Base-by-base conservation (phyloP, 2,888 invertebrate genomes). In the Cephus rjabovi region DNA sequence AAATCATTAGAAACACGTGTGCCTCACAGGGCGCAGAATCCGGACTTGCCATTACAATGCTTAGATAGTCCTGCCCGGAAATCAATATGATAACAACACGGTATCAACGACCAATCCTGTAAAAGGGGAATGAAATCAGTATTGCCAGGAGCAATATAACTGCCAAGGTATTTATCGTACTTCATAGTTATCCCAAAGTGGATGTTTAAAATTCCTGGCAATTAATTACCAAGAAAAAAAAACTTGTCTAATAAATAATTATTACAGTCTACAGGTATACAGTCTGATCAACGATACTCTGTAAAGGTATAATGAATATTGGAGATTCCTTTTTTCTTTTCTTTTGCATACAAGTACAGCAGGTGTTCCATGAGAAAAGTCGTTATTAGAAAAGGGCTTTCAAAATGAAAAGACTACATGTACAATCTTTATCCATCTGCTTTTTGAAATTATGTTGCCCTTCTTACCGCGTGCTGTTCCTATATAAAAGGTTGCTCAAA, bases 1-100 rank as follows among this genome's bases (percentile, higher is more conserved):
- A 90, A 91, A 91, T 91, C 91, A 91, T 91, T 90, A 90, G 90
- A 87, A 88, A 87, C 90, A 88, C 88, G 88, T 89, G 88, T 87
- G 87, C 86, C 83, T 78, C 82, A 84, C 83, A 89, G 81, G 86
- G 90, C 91, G 91, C 91, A 90, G 91, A 90, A 91, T 90, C 90
- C 79, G 69, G 77, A 80, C 82, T 85, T 84, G 86, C 87, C 86
- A 86, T 88, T 89, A 88, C 87, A 86, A 87, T 88, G 86, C 87
- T 89, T 89, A 88, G 87, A 88, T 85, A 86, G 86, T 84, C 85
- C 83, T 86, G 84, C 85, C 87, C 86, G 86, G 87, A 89, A 90
- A 90, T 90, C 90, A 88, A 90, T 90, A 90, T 86, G 86, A 88
- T 89, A 90, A 90, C 87, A 87, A 87, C 82, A 81, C 79, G 80